Base-by-base conservation (phyloP, 2,113 vertebrate genomes). In the Gasterosteus aculeatus region DNA sequence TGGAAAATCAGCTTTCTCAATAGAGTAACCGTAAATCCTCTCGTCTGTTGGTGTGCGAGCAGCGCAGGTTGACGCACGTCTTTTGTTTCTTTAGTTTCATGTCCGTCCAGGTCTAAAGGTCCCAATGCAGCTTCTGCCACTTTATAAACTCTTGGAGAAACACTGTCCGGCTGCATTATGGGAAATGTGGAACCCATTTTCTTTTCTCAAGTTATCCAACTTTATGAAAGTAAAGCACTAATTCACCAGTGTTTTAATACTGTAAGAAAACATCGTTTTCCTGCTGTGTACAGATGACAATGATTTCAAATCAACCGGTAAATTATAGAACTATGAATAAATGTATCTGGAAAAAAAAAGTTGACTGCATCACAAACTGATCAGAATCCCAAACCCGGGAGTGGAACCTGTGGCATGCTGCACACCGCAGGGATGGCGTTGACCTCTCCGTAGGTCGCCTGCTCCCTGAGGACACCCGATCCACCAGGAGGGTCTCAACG, bases 391-490 rank as follows among this genome's bases (percentile, higher is more conserved):
- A 72, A 60, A 35, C 41, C 22, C 11, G 18, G 44, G 60, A 75
- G 77, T 29, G 26, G 74, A 74, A 64, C 47, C 71, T 66, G 53
- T 44, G 51, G 51, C 1, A 19, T 67, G 56, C 58, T 77, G 67
- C 76, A 80, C 78, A 77, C 78, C 63, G 64, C 74, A 54, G 46
- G 19, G 61, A 63, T 18, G 33, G 6, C 61, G 63, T 49, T 70
- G 65, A 69, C 77, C 49, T 75, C 59, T 53, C 71, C 66, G 35
- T 39, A 26, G 53, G 41, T 46, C 41, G 72, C 47, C 51, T 77
- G 65, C 49, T 41, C 7, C 41, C 44, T 19, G 39, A 64, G 46
- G 64, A 78, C 33, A 72, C 49, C 68, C 31, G 69, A 83, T 61
- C 63, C 82, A 75, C 44, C 38, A 57, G 69, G 65, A 72, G 49